These are phyloP conservation scores for Microtus californicus DNA, from an alignment of 2,797 vertebrate genomes.

Conservation along the genomic window DNA sequence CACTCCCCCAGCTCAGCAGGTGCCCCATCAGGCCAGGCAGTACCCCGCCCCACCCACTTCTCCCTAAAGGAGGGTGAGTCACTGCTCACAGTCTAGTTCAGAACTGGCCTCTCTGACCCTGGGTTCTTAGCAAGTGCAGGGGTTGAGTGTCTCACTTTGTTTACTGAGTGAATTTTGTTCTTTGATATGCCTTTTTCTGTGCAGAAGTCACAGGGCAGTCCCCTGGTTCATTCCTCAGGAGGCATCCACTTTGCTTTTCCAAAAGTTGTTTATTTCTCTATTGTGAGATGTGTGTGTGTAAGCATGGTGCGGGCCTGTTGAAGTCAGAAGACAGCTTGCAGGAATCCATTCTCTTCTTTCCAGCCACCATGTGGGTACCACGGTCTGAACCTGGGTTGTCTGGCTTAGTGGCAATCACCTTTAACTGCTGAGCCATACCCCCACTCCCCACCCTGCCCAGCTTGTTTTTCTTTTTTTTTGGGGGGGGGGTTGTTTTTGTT, in stretches of 20 bases:
- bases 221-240: background rate
- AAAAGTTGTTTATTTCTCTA: background rate
- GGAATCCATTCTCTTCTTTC: background rate
- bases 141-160: background rate
- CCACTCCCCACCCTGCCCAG: too few species aligned
- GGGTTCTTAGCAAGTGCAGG: background rate
- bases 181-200: background rate
- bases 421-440: background rate
- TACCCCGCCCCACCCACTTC: background rate
- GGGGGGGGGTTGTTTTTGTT: too few species aligned
- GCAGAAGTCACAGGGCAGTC: background rate
- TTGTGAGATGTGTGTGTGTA: background rate
- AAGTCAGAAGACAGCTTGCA: background rate
- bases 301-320: background rate
- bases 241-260: background rate
- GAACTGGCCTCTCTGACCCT: background rate
- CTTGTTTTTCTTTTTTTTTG: too few species aligned
- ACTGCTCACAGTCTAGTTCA: background rate
- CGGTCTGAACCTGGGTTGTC: background rate
- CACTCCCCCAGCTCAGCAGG: background rate
- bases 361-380: background rate
- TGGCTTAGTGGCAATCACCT: background rate
- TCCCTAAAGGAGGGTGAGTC: background rate
- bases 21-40: background rate
- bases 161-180: background rate